Conservation (phyloP, 2,113 vertebrate genomes). For the Megaceryle torquata region DNA sequence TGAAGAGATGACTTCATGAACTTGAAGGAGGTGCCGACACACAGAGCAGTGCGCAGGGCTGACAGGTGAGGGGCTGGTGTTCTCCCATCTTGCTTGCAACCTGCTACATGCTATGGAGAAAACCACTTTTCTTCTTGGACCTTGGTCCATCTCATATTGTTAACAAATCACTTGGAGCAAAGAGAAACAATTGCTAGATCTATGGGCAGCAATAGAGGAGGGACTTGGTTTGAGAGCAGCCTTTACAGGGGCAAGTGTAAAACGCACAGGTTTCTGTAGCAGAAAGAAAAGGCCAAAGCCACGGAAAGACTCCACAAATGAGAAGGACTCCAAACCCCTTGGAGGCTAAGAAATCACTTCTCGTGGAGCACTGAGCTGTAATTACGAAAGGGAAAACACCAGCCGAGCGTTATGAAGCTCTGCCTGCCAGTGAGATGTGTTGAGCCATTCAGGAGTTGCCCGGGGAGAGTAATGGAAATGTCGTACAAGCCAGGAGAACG, state of each 20-base stretch:
- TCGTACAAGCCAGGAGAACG: not conserved
- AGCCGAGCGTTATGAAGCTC: not conserved
- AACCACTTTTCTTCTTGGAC: not conserved
- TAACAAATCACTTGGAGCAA: not conserved
- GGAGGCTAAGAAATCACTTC: not conserved
- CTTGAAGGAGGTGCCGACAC: not conserved
- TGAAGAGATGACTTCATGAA: not conserved
- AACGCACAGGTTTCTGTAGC: not conserved
- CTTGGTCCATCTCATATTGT: not conserved
- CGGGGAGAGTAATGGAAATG: constrained; percentile 13
- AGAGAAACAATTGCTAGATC: not conserved
- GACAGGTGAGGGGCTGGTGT: too few relatives aligned
- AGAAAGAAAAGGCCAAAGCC: not conserved
- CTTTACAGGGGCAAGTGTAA: not conserved
- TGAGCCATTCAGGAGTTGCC: constrained; percentile 9
- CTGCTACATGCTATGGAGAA: not conserved
- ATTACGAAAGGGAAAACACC: constrained; percentile 56
- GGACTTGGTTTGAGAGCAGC: not conserved
- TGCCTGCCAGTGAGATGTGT: not conserved
- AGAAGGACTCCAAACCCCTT: not conserved
- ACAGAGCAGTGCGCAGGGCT: not conserved
- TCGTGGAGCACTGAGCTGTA: not conserved
- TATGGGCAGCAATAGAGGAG: not conserved
- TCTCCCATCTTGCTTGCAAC: not conserved
- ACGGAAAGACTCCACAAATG: not conserved